phyloP scores from a whole-genome alignment of 2,797 vertebrate species.

The Premnoplex brunnescens region DNA sequence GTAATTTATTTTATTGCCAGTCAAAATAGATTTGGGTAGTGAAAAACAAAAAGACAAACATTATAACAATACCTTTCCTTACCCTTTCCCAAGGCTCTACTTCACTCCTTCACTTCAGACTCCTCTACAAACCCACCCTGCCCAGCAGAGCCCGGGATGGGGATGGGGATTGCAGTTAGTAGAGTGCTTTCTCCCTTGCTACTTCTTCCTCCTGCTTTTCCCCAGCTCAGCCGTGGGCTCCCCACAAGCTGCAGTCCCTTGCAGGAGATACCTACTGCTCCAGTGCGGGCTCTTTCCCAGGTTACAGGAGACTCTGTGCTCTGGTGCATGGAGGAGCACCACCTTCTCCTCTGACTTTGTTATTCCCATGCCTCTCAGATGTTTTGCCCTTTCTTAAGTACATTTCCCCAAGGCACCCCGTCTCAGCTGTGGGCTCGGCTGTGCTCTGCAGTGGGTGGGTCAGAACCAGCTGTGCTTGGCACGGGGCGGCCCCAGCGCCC shows the following conservation, averaged over 20 bases:
- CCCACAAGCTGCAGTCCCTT: not conserved
- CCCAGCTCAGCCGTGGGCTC: accelerated
- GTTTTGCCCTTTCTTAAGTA: not conserved
- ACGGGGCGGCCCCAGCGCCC: accelerated
- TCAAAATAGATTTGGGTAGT: not conserved
- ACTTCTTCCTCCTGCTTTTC: not conserved
- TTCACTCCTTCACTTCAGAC: not conserved
- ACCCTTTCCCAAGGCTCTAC: not conserved
- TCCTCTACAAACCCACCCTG: accelerated
- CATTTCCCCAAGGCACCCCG: accelerated
- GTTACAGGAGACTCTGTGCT: not conserved
- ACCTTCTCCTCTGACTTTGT: not conserved
- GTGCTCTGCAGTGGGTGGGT: accelerated
- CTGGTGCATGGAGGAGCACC: not conserved
- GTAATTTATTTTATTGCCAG: not conserved
- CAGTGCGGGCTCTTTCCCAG: not conserved
- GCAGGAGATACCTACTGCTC: not conserved
- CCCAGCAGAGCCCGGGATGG: accelerated
- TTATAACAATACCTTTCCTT: not conserved
- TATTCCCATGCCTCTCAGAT: not conserved
- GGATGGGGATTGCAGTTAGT: not conserved
- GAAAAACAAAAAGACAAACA: not conserved
- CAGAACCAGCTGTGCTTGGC: accelerated
- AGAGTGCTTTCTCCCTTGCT: not conserved
- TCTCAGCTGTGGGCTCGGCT: accelerated